These are phyloP conservation scores for Halichondria panicea DNA, from an alignment of 37 sponge, comb jelly and placozoan genomes.

Conservation along the genomic window DNA sequence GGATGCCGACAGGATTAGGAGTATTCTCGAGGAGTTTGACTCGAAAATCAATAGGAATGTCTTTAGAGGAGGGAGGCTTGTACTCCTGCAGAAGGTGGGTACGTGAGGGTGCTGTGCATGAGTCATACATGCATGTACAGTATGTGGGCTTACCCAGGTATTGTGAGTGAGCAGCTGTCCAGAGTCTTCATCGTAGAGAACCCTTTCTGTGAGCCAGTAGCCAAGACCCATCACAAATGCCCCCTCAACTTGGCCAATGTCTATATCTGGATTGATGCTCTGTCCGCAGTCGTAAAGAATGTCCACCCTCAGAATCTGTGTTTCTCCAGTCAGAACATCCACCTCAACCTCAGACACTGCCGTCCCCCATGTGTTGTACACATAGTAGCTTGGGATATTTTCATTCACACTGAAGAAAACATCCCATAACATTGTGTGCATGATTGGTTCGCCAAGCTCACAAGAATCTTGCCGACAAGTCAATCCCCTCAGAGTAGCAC, in stretches of 20 bases:
- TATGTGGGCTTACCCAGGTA: constrained; percentile 66
- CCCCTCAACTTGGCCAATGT: constrained; percentile 86
- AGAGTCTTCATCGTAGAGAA: constrained; percentile 53
- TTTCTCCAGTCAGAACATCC: constrained; percentile 80
- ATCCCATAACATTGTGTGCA: not conserved
- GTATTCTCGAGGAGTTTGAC: constrained; percentile 66
- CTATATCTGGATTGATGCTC: constrained; percentile 85
- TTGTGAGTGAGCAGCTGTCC: constrained; percentile 76
- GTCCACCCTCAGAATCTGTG: constrained; percentile 66
- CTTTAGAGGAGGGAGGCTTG: constrained; percentile 77
- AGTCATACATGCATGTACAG: not conserved
- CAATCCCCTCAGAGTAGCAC: constrained; percentile 49
- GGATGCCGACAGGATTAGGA: constrained; percentile 73
- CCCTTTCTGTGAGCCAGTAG: constrained; percentile 77
- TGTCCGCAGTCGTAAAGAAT: constrained; percentile 88
- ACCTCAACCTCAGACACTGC: constrained; percentile 68
- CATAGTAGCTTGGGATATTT: constrained; percentile 10
- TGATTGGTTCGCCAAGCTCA: constrained; percentile 14
- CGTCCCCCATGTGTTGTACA: constrained; percentile 69
- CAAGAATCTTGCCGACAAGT: constrained; percentile 42
- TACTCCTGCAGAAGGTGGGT: constrained; percentile 77
- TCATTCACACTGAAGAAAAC: constrained; percentile 42
- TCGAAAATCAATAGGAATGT: constrained; percentile 70
- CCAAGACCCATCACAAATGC: constrained; percentile 87
- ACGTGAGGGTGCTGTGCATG: not conserved